Conservation (phyloP, 2,888 invertebrate genomes). For the Physocephala rufipes region DNA sequence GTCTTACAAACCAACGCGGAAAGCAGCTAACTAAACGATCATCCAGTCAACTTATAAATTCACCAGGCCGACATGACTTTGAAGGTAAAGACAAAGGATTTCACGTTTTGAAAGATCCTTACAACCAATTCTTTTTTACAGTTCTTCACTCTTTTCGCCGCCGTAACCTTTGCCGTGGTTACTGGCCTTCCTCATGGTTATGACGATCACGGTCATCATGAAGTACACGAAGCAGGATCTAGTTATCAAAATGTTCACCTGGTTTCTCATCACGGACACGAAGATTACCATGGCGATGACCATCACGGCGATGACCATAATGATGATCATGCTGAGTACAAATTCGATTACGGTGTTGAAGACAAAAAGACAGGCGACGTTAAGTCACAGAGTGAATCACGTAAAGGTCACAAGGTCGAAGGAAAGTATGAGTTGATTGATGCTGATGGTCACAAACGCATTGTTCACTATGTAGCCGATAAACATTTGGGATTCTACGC, state of each 20-base stretch:
- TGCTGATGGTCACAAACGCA: constrained; percentile 58
- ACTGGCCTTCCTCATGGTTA: constrained; percentile 41
- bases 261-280: constrained; percentile 50
- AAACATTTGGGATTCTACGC: constrained; percentile 58
- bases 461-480: constrained; percentile 57
- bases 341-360: constrained; percentile 55
- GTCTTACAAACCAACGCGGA: constrained; percentile 19
- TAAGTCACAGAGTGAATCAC: constrained; percentile 52
- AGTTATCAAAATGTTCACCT: constrained; percentile 55
- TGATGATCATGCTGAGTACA: constrained; percentile 54
- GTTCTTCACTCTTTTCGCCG: constrained; percentile 47
- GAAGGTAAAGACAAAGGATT: constrained; percentile 47
- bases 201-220: constrained; percentile 28
- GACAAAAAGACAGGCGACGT: constrained; percentile 56
- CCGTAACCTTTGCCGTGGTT: constrained; percentile 45
- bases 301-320: constrained; percentile 47
- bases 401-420: constrained; percentile 56
- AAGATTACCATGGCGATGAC: constrained; percentile 43
- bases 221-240: constrained; percentile 48
- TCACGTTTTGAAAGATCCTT: too few relatives aligned
- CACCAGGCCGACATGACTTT: constrained; percentile 51
- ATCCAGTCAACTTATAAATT: constrained; percentile 47
- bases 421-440: constrained; percentile 59
- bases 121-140: constrained; percentile 22
- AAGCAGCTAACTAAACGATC: constrained; percentile 13